Evolutionary conservation across 1,140 invertebrate genomes (phyloP).

Genomic region (Rhynchophorus ferrugineus): DNA sequence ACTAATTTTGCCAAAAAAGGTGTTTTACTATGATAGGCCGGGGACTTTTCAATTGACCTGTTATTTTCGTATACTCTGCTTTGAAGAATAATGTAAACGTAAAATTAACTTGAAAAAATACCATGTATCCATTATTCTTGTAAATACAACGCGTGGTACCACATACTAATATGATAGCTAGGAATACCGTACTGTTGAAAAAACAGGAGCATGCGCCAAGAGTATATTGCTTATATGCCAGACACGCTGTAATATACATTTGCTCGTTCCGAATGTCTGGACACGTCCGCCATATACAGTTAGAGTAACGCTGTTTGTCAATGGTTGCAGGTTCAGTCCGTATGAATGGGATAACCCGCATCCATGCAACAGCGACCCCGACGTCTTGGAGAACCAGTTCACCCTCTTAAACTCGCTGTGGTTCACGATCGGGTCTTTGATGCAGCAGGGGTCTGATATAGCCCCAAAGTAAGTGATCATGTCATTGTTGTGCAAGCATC

Average conservation of each 20-base stretch:
- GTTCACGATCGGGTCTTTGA: constrained; percentile 83
- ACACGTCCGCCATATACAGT: neutral
- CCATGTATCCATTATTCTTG: no score
- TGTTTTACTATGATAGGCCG: no score
- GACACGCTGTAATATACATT: neutral
- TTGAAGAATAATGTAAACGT: no score
- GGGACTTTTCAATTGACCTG: no score
- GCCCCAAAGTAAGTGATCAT: constrained; percentile 54
- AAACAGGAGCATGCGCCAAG: no score
- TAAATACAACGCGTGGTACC: no score
- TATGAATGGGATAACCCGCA: constrained; percentile 85
- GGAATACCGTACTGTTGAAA: no score
- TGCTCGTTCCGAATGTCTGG: neutral
- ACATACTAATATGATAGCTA: no score
- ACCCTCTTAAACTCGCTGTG: constrained; percentile 79
- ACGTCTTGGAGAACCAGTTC: constrained; percentile 80
- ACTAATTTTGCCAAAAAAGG: no score
- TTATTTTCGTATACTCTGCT: no score
- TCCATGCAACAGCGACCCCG: constrained; percentile 69
- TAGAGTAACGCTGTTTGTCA: constrained; percentile 22
- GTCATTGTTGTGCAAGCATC: constrained; percentile 5
- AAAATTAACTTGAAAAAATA: no score
- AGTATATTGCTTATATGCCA: no score
- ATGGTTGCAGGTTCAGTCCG: constrained; percentile 67
- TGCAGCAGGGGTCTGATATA: constrained; percentile 89